Evolutionary conservation across 2,797 vertebrate genomes (phyloP), one percentile per base, ranked within the genome.

Genomic region (Rhinella marina): DNA sequence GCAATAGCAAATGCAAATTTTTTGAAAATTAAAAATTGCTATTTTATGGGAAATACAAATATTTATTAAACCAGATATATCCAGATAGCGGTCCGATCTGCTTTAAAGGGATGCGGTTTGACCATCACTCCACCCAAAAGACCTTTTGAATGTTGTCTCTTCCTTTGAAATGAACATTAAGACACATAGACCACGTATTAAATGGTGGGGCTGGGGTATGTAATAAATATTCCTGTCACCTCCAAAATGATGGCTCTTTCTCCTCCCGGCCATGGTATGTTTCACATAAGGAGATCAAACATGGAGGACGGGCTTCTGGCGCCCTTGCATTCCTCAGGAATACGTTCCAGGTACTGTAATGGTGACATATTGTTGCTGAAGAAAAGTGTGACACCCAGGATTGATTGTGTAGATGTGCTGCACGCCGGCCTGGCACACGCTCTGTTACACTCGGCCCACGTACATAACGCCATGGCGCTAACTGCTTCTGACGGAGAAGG

Each of bases 271-370:
- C 29, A 48, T 41, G 85, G 72, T 89, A 85, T 88, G 88, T 89
- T 89, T 86, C 50, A 8, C 56, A 89, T 89, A 89, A 82, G 79
- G 66, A 89, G 84, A 89, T 89, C 88, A 89, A 89, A 89, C 70
- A 62, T 82, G 48, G 54, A 23, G 27, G 70, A 57, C 9, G 32
- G 41, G 81, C n/a, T 48, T 17, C 75, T 82, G 27, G 27, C 27
- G 25, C 57, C 50, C 41, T 61, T 12, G 23, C 64, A 86, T 82
- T 86, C 88, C 61, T 50, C 56, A 17, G 23, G 77, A 86, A 81
- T 61, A 25, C 54, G 78, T 82, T 86, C 70, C 84, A 89, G 88
- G 84, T 86, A 89, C 25, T 82, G 25, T 50, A 32, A 80, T 82
- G 56, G 79, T n/a, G 84, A 85, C 64, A 76, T 86, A 59, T 88